A percentile compares a stretch with the other conserved stretches of the same genome.
phyloP scores from a whole-genome alignment of 1,140 invertebrate genomes.

The Alviniconcha marisindica region DNA sequence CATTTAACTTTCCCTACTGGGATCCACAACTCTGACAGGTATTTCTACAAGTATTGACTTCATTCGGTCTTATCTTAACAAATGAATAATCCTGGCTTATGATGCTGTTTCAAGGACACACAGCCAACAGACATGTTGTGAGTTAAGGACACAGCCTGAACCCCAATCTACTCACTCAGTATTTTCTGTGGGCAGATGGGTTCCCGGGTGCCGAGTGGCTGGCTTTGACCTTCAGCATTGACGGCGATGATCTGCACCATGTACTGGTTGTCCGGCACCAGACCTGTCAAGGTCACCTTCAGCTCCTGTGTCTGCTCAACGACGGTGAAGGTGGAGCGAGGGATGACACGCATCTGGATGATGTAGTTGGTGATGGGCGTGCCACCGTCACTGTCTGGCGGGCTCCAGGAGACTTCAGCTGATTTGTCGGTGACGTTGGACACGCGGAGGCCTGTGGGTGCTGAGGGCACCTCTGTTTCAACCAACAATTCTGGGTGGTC shows the following conservation, averaged over 20 bases:
- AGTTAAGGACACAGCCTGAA: too few species aligned
- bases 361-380: slow-evolving; percentile 94
- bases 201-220: slow-evolving; percentile 52
- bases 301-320: slow-evolving; percentile 52
- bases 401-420: slow-evolving; percentile 95
- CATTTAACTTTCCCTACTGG: too few species aligned
- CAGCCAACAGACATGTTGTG: too few species aligned
- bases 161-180: slow-evolving; percentile 60
- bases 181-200: slow-evolving; percentile 59
- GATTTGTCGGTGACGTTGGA: slow-evolving; percentile 95
- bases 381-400: slow-evolving; percentile 98
- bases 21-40: too few species aligned
- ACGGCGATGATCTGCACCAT: slow-evolving; percentile 98
- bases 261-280: slow-evolving; percentile 93
- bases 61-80: too few species aligned
- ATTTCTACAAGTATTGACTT: too few species aligned
- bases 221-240: slow-evolving; percentile 79
- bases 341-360: slow-evolving; percentile 91
- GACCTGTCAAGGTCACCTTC: slow-evolving; percentile 90
- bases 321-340: slow-evolving; percentile 79
- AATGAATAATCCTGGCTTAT: too few species aligned
- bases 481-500: too few species aligned
- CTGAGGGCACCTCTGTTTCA: slow-evolving; percentile 56
- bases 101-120: too few species aligned
- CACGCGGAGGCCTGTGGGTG: slow-evolving; percentile 81